phyloP scores from a whole-genome alignment of 1,140 invertebrate genomes.

The Drosophila lowei region DNA sequence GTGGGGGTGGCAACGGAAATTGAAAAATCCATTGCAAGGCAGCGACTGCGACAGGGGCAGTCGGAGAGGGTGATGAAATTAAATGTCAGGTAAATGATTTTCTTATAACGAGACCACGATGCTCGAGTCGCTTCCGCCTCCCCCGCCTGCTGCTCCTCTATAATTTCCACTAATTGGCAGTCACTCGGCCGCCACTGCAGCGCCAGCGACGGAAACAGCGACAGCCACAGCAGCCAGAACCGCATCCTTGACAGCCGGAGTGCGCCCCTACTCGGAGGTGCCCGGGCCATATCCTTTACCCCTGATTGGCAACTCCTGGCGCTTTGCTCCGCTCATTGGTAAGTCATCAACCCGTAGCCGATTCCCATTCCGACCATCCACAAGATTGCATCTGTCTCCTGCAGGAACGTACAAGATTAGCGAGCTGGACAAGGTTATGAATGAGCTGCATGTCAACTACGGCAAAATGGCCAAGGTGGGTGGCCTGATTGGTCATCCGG shows the following conservation, averaged over 20 bases:
- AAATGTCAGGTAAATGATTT: constrained; percentile 49
- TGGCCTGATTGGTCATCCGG: constrained; percentile 89
- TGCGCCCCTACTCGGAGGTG: constrained; percentile 86
- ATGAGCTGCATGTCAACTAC: constrained; percentile 86
- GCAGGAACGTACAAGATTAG: constrained; percentile 89
- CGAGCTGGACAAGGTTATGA: constrained; percentile 89
- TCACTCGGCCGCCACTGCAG: constrained; percentile 11
- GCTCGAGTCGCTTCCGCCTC: no score
- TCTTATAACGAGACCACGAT: not conserved
- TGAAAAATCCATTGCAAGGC: constrained; percentile 75
- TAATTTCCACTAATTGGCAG: constrained; percentile 42
- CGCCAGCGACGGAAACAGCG: constrained; percentile 15
- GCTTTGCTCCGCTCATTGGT: constrained; percentile 89
- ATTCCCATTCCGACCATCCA: not conserved
- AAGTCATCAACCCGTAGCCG: constrained; percentile 45
- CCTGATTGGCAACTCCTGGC: constrained; percentile 91
- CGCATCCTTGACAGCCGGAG: constrained; percentile 22
- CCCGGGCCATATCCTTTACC: constrained; percentile 91
- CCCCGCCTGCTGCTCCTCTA: not conserved
- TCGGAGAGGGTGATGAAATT: constrained; percentile 25
- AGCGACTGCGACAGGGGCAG: constrained; percentile 40
- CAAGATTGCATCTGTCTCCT: not conserved
- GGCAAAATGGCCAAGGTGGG: constrained; percentile 90
- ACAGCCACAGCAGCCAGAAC: constrained; percentile 14
- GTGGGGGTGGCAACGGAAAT: constrained; percentile 70